Base-by-base conservation (phyloP, 2,113 vertebrate genomes). In the Cardinalis cardinalis region DNA sequence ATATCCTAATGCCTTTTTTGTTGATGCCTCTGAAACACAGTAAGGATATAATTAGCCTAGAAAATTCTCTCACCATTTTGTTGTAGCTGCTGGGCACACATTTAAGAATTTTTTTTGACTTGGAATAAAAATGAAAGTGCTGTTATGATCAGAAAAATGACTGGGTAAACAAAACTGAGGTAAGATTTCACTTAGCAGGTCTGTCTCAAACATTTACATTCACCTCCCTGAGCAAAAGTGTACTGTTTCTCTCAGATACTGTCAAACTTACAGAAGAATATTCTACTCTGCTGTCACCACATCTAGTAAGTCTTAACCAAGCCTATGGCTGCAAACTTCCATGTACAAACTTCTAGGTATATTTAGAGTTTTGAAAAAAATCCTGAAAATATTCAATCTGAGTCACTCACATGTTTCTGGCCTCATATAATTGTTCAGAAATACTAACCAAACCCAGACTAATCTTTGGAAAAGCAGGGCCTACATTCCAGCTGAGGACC, bases 1-100 rank as follows among this genome's bases (percentile, higher is more conserved):
- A 84, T 97, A 98, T 17, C 97, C 98, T 84, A 99, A 90, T 24
- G 97, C 95, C 48, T 97, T 97, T 76, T 96, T 98, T 79, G 97
- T 88, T 74, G 97, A 97, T 24, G 66, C 74, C 59, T 96, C 99
- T 99, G 96, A 88, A 97, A 96, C 32, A 94, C 75, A 95, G 11
- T 6, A 82, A 86, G 14, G 38, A 75, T 28, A 81, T 9, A 71
- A 52, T 94, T 61, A 92, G 82, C 36, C 26, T 21, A 36, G 51
- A 76, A 87, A 73, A 83, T 21, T 36, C 15, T 18, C 19, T 44
- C 28, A 25, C 6, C 17, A n/a, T 69, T 18, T 55, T 28, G 21
- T 72, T 13, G 58, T 3, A 75, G 71, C 46, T 93, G 31, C 51
- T 56, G 10, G 29, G 11, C 24, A 25, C 14, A 32, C 7, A 29